Percentiles rank a stretch among this genome's conserved stretches.
phyloP scores from a whole-genome alignment of 1,140 invertebrate genomes.

The Heterodera carotae region DNA sequence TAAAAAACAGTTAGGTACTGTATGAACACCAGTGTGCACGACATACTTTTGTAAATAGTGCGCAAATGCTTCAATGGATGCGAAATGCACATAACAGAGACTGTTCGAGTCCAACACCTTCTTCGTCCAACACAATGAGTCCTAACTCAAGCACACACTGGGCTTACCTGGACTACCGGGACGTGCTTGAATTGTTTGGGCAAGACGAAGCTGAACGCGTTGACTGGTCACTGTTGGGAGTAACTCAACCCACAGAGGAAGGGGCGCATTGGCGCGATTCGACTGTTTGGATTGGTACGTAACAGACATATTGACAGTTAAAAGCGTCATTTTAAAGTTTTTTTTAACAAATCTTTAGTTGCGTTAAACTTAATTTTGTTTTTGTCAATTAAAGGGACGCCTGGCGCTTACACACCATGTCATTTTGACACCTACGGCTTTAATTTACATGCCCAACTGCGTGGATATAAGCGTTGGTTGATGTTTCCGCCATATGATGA shows the following conservation, averaged over 20 bases:
- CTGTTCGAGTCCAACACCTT: too few relatives aligned
- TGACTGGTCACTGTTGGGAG: slow-evolving; percentile 21
- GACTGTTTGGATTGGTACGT: slow-evolving; percentile 36
- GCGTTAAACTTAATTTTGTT: not conserved
- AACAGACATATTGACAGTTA: too few relatives aligned
- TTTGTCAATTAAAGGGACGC: slow-evolving; percentile 74
- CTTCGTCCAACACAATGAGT: not conserved
- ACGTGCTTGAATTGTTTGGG: slow-evolving; percentile 23
- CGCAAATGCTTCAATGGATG: slow-evolving; percentile 26
- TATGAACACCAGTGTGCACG: slow-evolving; percentile 14
- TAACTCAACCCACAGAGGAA: not conserved
- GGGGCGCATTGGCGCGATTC: slow-evolving; percentile 14
- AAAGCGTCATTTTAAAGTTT: not conserved
- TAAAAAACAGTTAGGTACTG: slow-evolving; percentile 17
- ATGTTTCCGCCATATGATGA: slow-evolving; percentile 79
- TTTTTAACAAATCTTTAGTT: not conserved
- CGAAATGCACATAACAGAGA: not conserved
- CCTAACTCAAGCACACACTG: slow-evolving; percentile 29
- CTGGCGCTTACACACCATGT: slow-evolving; percentile 85
- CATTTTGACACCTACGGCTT: slow-evolving; percentile 91
- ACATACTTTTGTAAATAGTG: slow-evolving; percentile 7
- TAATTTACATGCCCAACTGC: slow-evolving; percentile 81
- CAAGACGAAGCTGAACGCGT: slow-evolving; percentile 23
- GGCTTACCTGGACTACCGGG: slow-evolving; percentile 34
- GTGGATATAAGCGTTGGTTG: slow-evolving; percentile 82